phyloP scores from a whole-genome alignment of 2,797 vertebrate species.

The Masticophis lateralis region DNA sequence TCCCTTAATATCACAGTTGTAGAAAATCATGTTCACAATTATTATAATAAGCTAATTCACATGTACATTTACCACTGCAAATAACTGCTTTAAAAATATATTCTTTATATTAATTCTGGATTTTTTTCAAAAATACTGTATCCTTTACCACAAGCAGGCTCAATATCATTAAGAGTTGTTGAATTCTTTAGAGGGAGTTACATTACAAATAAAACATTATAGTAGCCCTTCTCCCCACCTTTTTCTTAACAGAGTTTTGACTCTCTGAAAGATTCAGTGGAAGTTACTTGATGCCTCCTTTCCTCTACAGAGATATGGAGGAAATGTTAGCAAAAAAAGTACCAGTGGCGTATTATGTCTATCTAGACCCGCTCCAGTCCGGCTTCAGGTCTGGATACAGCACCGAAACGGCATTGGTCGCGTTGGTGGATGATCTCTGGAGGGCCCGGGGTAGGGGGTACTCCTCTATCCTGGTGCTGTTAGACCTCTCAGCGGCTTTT shows the following conservation, averaged over 20 bases:
- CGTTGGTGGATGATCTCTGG: too few relatives aligned
- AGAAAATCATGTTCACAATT: not conserved
- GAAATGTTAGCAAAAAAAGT: not conserved
- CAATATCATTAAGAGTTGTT: not conserved
- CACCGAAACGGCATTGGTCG: too few relatives aligned
- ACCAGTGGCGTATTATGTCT: not conserved
- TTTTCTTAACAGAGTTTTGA: not conserved
- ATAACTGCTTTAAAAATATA: not conserved
- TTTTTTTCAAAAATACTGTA: not conserved
- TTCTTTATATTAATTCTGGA: not conserved
- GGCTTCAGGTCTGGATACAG: too few relatives aligned
- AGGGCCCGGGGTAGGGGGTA: too few relatives aligned
- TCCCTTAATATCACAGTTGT: not conserved
- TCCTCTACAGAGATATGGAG: not conserved
- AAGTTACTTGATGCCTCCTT: not conserved
- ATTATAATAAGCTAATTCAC: not conserved
- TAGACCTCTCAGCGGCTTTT: too few relatives aligned
- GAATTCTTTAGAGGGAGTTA: not conserved
- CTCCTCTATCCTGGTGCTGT: too few relatives aligned
- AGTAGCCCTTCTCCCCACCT: not conserved
- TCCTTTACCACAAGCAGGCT: not conserved
- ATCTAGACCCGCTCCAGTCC: too few relatives aligned
- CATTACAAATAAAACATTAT: not conserved
- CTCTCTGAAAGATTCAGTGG: not conserved
- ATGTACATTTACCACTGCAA: not conserved